Conservation (phyloP, 2,113 vertebrate genomes). For the Sinosuthora webbiana region DNA sequence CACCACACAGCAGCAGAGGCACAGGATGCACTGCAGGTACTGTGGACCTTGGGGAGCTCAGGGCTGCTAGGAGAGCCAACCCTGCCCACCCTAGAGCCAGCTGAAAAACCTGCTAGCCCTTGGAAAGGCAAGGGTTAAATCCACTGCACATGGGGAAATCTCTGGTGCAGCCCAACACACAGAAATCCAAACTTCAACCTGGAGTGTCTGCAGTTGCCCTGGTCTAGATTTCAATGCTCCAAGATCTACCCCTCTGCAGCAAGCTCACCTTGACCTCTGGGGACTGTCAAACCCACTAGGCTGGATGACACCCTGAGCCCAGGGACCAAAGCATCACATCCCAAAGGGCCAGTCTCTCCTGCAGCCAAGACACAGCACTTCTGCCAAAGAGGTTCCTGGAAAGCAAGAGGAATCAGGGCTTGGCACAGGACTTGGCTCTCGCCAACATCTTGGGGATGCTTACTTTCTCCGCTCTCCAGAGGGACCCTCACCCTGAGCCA, state of each 20-base stretch:
- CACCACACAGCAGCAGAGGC: neutral
- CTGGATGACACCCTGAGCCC: neutral
- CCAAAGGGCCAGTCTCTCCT: neutral
- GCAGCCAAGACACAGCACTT: fast-evolving
- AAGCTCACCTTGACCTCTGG: neutral
- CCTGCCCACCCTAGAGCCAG: neutral
- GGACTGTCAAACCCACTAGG: neutral
- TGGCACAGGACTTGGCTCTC: neutral
- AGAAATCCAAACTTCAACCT: neutral
- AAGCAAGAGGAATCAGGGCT: neutral
- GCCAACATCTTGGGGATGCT: fast-evolving
- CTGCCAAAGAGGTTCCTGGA: neutral
- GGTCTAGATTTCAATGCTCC: neutral
- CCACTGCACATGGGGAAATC: neutral
- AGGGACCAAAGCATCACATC: neutral
- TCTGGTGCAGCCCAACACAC: neutral
- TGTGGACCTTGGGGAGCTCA: fast-evolving
- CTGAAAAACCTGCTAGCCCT: neutral
- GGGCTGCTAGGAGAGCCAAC: neutral
- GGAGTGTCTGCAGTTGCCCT: neutral
- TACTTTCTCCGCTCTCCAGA: fast-evolving
- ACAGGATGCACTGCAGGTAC: neutral
- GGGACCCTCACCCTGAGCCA: neutral
- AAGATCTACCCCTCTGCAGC: neutral
- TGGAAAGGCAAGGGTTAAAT: neutral